phyloP scores from a whole-genome alignment of 2,797 vertebrate genomes.

The Cygnus olor region DNA sequence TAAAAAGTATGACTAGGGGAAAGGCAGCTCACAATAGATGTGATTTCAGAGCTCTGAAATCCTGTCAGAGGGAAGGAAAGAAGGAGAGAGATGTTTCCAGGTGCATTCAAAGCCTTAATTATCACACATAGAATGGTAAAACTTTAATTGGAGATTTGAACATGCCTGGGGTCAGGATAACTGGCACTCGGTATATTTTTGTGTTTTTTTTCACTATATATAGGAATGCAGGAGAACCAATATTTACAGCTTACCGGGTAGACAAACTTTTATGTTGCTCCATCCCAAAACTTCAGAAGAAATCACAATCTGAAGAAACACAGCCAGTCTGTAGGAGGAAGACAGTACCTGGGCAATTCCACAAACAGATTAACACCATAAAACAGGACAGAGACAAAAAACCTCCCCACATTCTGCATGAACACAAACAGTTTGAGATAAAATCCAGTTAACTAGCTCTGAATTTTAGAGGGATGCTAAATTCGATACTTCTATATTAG shows the following conservation, averaged over 20 bases:
- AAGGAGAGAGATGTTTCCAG: background rate
- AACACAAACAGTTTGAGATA: background rate
- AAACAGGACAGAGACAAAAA: background rate
- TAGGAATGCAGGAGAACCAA: background rate
- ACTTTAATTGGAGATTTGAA: conserved; percentile 20
- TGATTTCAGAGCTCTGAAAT: conserved; percentile 23
- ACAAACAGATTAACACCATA: background rate
- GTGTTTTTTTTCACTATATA: background rate
- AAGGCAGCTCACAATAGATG: background rate
- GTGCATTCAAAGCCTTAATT: conserved; percentile 3
- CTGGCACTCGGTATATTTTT: background rate
- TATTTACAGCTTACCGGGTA: background rate
- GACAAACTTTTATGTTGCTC: background rate
- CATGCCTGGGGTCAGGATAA: background rate
- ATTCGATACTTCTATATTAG: conserved; percentile 2
- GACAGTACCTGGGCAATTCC: background rate
- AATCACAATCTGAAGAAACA: conserved; percentile 1
- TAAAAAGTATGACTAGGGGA: background rate
- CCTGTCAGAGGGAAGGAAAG: background rate
- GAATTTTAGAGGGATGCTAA: background rate
- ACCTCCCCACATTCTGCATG: background rate
- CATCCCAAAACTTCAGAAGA: background rate
- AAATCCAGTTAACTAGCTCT: background rate
- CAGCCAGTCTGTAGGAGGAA: background rate
- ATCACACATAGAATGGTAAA: background rate